Base-by-base conservation (phyloP, 64 coral and sea anemone genomes). In the Astreopora myriophthalma region DNA sequence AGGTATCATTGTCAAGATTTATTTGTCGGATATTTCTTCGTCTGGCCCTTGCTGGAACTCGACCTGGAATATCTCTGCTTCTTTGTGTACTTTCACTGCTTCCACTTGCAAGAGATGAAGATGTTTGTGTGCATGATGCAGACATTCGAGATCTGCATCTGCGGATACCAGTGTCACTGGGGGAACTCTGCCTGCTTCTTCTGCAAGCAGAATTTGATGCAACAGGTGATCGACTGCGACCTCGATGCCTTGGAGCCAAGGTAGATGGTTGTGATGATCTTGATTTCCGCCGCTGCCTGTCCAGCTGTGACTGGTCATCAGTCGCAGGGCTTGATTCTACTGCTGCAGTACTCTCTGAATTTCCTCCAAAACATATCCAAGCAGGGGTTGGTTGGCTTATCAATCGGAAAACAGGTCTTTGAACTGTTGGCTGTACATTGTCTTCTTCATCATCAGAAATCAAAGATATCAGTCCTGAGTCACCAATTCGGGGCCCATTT, bases 361-460 rank as follows among this genome's bases (percentile, higher is more conserved):
- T 37, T 37, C 70, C 22, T 6, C 29, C 19, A 37, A 34, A 14
- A 13, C 51, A 55, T 16, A 55, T 13, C 51, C 51, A 55, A 20
- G 51, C 13, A 13, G 51, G 51, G 3, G 51, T 55, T 55, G 51
- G 10, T 55, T 55, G 51, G 51, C 16, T 14, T 55, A 55, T 55
- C 17, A 55, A 13, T 55, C 51, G 51, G 16, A 16, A 55, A 10
- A 55, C 51, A 16, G 51, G 31, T 17, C 33, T 36, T 22, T 36
- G 5, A 38, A 5, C 12, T 37, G 16, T 73, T 73, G 32, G 1
- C 5, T 73, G 30, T 33, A 55, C 44, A 31, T 30, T 57, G 28
- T 57, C 75, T 27, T 79, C 75, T 31, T 79, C 75, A 22, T 79
- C 75, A 7, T 58, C 48, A 31, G 75, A 79, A 29, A 79, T 46